Conservation (phyloP, 2,113 vertebrate species). For the Corythoichthys haematopterus region DNA sequence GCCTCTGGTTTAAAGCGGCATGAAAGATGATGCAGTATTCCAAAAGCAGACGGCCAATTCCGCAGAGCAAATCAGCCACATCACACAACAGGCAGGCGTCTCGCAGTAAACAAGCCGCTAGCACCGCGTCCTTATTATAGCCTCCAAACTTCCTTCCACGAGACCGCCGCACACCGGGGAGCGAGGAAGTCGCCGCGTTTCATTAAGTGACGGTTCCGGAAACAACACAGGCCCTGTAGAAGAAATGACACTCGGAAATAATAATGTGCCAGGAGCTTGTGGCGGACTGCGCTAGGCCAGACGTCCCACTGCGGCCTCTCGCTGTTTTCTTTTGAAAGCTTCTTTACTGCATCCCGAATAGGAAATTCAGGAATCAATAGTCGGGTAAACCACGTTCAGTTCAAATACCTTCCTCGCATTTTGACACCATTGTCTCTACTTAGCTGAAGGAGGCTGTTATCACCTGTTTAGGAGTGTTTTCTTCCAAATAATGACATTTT, state of each 20-base stretch:
- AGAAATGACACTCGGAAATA: slow-evolving; percentile 58
- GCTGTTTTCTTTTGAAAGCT: neutral
- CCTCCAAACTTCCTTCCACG: slow-evolving; percentile 62
- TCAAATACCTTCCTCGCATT: neutral
- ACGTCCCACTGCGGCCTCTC: slow-evolving; percentile 38
- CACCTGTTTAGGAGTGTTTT: neutral
- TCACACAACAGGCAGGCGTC: slow-evolving; percentile 31
- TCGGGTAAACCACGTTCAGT: neutral
- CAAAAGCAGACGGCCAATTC: slow-evolving; percentile 25
- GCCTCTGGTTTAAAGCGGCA: neutral
- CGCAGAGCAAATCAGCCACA: slow-evolving; percentile 19
- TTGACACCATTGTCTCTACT: neutral
- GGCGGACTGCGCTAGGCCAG: slow-evolving; percentile 2
- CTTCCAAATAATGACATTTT: slow-evolving; percentile 3
- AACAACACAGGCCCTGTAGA: slow-evolving; percentile 65
- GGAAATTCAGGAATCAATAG: neutral
- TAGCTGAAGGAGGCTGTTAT: neutral
- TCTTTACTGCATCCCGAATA: neutral
- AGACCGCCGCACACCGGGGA: slow-evolving; percentile 49
- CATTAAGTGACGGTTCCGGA: slow-evolving; percentile 62
- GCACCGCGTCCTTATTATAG: slow-evolving; percentile 52
- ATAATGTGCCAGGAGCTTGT: slow-evolving; percentile 41
- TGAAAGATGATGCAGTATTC: slow-evolving; percentile 8
- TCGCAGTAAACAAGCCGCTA: slow-evolving; percentile 44
- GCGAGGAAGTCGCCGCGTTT: slow-evolving; percentile 67